Evolutionary conservation across 2,888 invertebrate species (phyloP).

Genomic region (Villa cingulata): DNA sequence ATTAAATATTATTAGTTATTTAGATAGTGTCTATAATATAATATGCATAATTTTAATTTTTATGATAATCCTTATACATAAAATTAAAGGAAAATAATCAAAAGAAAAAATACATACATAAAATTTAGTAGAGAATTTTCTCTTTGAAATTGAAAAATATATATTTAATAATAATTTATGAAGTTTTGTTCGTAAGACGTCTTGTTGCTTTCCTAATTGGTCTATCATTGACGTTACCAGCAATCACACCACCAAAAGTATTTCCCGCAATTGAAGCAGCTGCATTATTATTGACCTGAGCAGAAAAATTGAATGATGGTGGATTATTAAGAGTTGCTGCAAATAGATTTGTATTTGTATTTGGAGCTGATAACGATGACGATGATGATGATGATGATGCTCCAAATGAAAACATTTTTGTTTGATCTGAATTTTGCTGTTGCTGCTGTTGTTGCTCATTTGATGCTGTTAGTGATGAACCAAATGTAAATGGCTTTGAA

Average conservation of each 20-base stretch:
- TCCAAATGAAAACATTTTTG: no score
- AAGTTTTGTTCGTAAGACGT: background rate
- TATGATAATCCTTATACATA: no score
- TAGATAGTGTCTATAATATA: no score
- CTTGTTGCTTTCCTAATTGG: conserved; percentile 1
- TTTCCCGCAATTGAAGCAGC: background rate
- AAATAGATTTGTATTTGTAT: background rate
- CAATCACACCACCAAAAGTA: background rate
- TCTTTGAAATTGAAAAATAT: no score
- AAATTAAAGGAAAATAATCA: no score
- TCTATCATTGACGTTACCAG: background rate
- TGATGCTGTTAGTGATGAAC: background rate
- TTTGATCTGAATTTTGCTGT: no score
- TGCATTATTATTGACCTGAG: background rate
- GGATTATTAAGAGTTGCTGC: background rate
- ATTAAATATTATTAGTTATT: no score
- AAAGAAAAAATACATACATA: no score
- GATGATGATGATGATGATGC: background rate
- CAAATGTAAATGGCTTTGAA: background rate
- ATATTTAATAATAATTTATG: no score
- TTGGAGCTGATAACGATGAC: background rate
- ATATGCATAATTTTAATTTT: no score
- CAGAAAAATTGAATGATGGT: background rate
- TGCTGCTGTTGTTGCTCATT: background rate
- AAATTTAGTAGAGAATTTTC: no score